A percentile compares a stretch with the other conserved stretches of the same genome.
phyloP scores from a whole-genome alignment of 2,113 vertebrate genomes.

The Nipponia nippon region DNA sequence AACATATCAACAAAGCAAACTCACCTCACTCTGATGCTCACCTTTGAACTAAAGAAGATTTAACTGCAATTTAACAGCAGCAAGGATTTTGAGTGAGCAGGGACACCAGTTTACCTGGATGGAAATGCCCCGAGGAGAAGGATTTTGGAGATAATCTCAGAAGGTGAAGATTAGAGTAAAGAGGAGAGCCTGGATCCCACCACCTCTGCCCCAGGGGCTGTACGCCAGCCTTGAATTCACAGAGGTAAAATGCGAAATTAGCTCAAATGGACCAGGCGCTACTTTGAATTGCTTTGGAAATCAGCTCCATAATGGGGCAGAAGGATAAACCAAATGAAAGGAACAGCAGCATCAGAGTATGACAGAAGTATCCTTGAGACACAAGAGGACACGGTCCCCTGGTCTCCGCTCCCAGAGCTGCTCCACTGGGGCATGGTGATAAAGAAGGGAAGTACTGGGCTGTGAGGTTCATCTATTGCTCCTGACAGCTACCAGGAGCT shows the following conservation, averaged over 20 bases:
- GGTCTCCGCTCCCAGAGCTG: background rate
- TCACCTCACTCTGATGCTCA: background rate
- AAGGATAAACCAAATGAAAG: background rate
- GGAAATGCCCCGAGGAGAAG: background rate
- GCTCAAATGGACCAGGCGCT: background rate
- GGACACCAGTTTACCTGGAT: background rate
- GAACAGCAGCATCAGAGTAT: background rate
- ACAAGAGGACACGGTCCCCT: accelerated
- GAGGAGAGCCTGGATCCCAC: background rate
- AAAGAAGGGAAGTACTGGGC: background rate
- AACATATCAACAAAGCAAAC: background rate
- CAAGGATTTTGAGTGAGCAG: background rate
- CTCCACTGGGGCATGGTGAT: accelerated
- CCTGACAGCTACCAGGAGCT: background rate
- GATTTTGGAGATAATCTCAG: background rate
- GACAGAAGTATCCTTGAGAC: background rate
- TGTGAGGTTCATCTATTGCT: background rate
- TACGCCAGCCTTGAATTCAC: background rate
- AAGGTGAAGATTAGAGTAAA: background rate
- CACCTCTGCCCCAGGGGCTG: background rate
- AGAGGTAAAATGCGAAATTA: background rate
- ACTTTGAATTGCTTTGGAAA: background rate
- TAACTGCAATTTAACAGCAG: background rate
- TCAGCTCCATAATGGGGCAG: background rate
- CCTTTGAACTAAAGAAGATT: background rate